phyloP scores from a whole-genome alignment of 2,797 vertebrate genomes.

The Thunnus albacares region DNA sequence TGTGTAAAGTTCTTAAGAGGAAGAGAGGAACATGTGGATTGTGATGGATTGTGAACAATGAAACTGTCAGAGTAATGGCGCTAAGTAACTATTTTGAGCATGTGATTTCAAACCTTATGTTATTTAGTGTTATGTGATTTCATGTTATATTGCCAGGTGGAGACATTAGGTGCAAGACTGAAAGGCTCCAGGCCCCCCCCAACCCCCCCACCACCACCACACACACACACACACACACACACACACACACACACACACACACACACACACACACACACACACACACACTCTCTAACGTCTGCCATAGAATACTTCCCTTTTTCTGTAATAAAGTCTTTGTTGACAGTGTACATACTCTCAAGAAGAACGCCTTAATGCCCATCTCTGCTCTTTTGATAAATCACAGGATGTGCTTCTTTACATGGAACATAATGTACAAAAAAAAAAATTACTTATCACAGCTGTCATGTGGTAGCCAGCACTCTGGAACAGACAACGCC shows the following conservation, averaged over 20 bases:
- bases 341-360: constrained; percentile 7
- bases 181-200: neutral
- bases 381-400: constrained; percentile 19
- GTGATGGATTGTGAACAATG: constrained; percentile 26
- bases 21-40: constrained; percentile 21
- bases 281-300: neutral
- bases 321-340: constrained; percentile 17
- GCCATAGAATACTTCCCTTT: constrained; percentile 16
- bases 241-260: too few relatives aligned
- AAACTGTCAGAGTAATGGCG: constrained; percentile 16
- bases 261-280: too few relatives aligned
- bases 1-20: constrained; percentile 35
- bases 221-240: too few relatives aligned
- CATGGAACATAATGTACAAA: constrained; percentile 16
- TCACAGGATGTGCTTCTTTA: constrained; percentile 31
- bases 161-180: constrained; percentile 1
- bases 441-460: constrained; percentile 18
- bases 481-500: neutral
- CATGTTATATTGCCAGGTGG: constrained; percentile 14
- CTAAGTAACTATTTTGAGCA: constrained; percentile 9
- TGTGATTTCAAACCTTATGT: constrained; percentile 12
- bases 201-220: too few relatives aligned
- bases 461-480: constrained; percentile 28
- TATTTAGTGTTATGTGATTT: constrained; percentile 9
- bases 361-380: constrained; percentile 40